Base-by-base conservation (phyloP, 2,888 invertebrate genomes). In the Parnassius orleans region DNA sequence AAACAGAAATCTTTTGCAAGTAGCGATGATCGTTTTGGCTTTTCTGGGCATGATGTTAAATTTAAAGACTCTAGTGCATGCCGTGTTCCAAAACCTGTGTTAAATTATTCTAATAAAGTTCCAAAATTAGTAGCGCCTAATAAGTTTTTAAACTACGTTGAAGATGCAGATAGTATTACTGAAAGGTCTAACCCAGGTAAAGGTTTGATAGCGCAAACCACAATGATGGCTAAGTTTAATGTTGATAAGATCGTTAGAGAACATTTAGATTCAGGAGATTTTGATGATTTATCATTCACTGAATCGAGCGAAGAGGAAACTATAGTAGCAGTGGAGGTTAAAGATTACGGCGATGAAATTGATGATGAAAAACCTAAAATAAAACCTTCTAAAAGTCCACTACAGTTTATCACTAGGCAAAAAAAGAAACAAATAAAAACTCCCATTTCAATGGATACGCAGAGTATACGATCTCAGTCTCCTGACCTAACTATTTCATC, bases 221-320 rank as follows among this genome's bases (percentile, higher is more conserved):
- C 81, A 1, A 89, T 89, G 87, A 92, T 91, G 92, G 83, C 91
- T 1, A 87, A 83, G 60, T 92, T 92, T 66, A 89, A 89, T 66
- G 77, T 89, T 33, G 81, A 91, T 66, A 83, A 81, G 70, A 75
- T 78, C 46, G 77, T 91, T 2, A 77, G 81, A 71, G 85, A 90
- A 67, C 89, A 91, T 76, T 75, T 92, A 51, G 87, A 90, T 69
- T 78, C 87, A 0, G 87, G 87, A 3, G 82, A 90, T 47, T 89
- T 88, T 61, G 86, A 89, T 57, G 89, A 85, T 60, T 83, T 82
- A 0, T 87, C 90, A 0, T 76, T 90, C 2, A 90, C 90, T 57
- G 89, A 88, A 61, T 84, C 87, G 0, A 90, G 90, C 66, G 88
- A 89, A 53, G 90, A 90, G 72, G 90, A 87, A 65, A 75, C 79